A percentile compares a stretch with the other conserved stretches of the same genome.
Evolutionary conservation across 2,888 invertebrate genomes (phyloP).

Genomic region (Drosophila ustulata): DNA sequence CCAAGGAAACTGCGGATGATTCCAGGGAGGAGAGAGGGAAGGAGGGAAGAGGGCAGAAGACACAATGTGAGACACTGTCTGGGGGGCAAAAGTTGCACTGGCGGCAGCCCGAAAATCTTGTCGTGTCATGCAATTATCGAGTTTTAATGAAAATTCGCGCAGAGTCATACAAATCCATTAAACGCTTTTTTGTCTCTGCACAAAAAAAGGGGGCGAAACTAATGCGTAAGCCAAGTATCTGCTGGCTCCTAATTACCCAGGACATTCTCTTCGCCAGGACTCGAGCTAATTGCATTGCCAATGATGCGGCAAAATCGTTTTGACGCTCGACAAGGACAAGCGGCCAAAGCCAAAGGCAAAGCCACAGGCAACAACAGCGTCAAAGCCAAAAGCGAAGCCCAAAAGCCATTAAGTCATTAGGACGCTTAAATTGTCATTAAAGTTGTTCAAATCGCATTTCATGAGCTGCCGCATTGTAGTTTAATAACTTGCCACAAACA

Average conservation of each 20-base stretch:
- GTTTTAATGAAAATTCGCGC: conserved; percentile 77
- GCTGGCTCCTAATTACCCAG: conserved; percentile 60
- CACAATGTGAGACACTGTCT: not conserved
- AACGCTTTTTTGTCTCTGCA: conserved; percentile 29
- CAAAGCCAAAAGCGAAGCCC: conserved; percentile 2
- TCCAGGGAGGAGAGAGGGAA: not conserved
- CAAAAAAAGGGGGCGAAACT: conserved; percentile 8
- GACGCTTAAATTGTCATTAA: conserved; percentile 69
- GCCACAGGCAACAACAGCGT: not conserved
- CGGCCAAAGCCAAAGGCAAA: conserved; percentile 1
- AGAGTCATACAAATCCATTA: conserved; percentile 69
- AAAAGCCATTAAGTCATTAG: conserved; percentile 73
- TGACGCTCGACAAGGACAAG: conserved; percentile 43
- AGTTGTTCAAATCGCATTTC: conserved; percentile 47
- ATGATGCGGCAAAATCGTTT: conserved; percentile 75
- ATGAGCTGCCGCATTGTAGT: conserved; percentile 32
- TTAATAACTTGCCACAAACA: conserved; percentile 29
- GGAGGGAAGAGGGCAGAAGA: not conserved
- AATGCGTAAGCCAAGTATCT: conserved; percentile 32
- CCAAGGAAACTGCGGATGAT: not conserved
- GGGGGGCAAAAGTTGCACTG: conserved; percentile 34
- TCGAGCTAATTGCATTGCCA: conserved; percentile 73
- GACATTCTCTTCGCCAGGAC: conserved; percentile 34
- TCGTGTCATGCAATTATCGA: conserved; percentile 77
- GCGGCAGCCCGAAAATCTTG: conserved; percentile 54